A percentile compares a stretch with the other conserved stretches of the same genome.
These are phyloP conservation scores for Origma solitaria DNA, from an alignment of 2,113 vertebrate species.

Conservation along the genomic window DNA sequence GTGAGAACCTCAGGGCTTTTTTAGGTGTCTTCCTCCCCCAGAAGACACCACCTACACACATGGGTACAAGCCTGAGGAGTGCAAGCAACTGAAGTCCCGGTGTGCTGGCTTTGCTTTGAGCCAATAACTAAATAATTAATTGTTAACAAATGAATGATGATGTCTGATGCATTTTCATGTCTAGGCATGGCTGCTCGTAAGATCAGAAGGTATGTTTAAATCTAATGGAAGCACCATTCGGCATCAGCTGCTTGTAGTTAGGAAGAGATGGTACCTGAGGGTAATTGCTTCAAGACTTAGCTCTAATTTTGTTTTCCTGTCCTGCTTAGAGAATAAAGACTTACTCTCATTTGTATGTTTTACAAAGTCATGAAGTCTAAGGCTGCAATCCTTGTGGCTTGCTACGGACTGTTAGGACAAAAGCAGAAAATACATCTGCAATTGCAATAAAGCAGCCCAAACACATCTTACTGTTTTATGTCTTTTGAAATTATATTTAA, in stretches of 20 bases:
- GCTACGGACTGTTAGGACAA: background rate
- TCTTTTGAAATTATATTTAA: background rate
- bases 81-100: fast-evolving
- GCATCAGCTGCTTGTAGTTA: background rate
- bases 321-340: background rate
- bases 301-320: slow-evolving; percentile 10
- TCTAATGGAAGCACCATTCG: background rate
- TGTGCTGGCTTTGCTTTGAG: background rate
- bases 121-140: background rate
- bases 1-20: fast-evolving
- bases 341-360: background rate
- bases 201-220: background rate
- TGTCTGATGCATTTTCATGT: background rate
- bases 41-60: fast-evolving
- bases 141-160: background rate
- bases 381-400: background rate
- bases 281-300: background rate
- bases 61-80: background rate
- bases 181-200: background rate
- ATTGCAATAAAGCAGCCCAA: slow-evolving; percentile 8
- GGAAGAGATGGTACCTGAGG: background rate
- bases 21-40: background rate
- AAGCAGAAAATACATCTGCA: background rate
- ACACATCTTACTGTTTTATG: background rate
- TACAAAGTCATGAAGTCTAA: background rate